These are phyloP conservation scores for Metopolophium dirhodum DNA, from an alignment of 1,140 invertebrate species.

Conservation along the genomic window DNA sequence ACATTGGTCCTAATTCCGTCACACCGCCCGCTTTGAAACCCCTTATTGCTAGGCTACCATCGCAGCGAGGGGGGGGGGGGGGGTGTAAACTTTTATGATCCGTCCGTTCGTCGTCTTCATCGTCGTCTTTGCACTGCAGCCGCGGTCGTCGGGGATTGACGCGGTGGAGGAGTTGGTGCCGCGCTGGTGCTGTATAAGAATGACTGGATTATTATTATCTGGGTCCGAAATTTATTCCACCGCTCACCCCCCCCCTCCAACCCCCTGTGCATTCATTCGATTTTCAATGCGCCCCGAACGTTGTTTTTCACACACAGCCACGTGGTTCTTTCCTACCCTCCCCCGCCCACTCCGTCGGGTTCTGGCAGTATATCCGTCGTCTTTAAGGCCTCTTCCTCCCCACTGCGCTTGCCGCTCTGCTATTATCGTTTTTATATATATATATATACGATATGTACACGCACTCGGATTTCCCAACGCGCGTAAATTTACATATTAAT, in stretches of 20 bases:
- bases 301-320: background rate
- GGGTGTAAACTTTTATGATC: slow-evolving; percentile 35
- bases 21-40: background rate
- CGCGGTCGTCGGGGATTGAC: background rate
- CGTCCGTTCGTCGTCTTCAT: slow-evolving; percentile 24
- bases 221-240: slow-evolving; percentile 51
- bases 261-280: background rate
- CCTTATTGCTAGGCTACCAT: background rate
- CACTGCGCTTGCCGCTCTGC: background rate
- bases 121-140: background rate
- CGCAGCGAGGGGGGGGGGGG: background rate
- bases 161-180: background rate
- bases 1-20: slow-evolving; percentile 7
- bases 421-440: background rate
- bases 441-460: background rate
- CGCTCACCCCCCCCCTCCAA: background rate
- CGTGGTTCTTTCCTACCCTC: background rate
- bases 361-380: background rate
- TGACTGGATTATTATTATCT: slow-evolving; percentile 55
- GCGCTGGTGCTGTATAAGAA: background rate
- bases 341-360: background rate
- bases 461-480: slow-evolving; percentile 6
- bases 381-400: background rate
- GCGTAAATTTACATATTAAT: slow-evolving; percentile 55
- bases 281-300: background rate